phyloP scores from a whole-genome alignment of 2,888 invertebrate genomes.

The Ischnura elegans region DNA sequence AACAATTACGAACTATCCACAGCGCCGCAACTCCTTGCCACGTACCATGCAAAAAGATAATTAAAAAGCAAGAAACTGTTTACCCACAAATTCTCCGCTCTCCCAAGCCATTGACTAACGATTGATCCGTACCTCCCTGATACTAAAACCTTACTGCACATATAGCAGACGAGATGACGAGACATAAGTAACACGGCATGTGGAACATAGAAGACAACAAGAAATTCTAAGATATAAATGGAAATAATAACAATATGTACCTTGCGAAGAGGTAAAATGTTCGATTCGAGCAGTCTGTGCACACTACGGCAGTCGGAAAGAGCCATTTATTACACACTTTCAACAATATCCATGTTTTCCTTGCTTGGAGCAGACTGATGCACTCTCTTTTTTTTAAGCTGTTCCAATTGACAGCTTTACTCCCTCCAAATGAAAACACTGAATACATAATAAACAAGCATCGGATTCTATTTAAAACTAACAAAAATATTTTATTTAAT shows the following conservation, averaged over 20 bases:
- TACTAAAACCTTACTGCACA: not conserved
- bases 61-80: not conserved
- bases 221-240: not conserved
- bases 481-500: not conserved
- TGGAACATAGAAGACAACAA: constrained; percentile 1
- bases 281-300: constrained; percentile 48
- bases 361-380: constrained; percentile 49
- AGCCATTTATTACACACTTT: constrained; percentile 60
- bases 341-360: constrained; percentile 51
- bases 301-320: constrained; percentile 45
- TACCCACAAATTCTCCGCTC: not conserved
- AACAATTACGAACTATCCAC: too few species aligned
- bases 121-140: not conserved
- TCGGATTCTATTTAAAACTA: not conserved
- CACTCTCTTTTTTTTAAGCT: constrained; percentile 54
- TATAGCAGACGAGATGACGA: constrained; percentile 44
- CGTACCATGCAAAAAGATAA: constrained; percentile 29
- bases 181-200: constrained; percentile 13
- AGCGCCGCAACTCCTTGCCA: not conserved
- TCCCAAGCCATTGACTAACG: not conserved
- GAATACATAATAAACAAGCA: not conserved
- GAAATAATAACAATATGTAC: not conserved
- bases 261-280: constrained; percentile 49
- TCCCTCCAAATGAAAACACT: not conserved
- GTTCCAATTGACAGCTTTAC: constrained; percentile 1